A percentile compares a stretch with the other conserved stretches of the same genome.
Evolutionary conservation across 2,113 vertebrate species (phyloP).

Genomic region (Bungarus multicinctus): DNA sequence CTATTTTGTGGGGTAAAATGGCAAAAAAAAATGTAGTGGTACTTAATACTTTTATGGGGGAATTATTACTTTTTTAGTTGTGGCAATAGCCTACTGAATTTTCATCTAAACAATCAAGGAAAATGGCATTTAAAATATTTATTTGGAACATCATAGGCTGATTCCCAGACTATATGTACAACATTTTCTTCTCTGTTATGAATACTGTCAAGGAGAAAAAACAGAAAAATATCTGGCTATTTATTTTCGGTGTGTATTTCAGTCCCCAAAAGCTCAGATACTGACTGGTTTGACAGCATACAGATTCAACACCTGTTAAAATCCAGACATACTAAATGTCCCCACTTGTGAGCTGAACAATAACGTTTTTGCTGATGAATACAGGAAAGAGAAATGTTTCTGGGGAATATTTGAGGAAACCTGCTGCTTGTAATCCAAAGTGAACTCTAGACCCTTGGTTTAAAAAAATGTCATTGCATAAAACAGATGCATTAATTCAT

Average conservation of each 20-base stretch:
- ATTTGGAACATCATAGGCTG: constrained; percentile 38
- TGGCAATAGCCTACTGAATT: background rate
- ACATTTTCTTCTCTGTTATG: background rate
- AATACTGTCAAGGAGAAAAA: background rate
- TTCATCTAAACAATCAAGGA: constrained; percentile 24
- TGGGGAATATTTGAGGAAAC: background rate
- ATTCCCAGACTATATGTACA: constrained; percentile 5
- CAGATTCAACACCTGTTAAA: background rate
- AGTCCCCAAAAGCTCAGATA: background rate
- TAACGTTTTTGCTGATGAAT: background rate
- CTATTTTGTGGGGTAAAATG: background rate
- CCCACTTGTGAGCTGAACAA: background rate
- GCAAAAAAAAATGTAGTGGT: background rate
- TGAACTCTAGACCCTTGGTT: background rate
- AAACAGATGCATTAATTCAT: background rate
- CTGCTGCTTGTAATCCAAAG: background rate
- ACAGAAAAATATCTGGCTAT: background rate
- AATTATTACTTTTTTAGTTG: background rate
- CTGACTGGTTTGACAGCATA: background rate
- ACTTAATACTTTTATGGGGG: background rate
- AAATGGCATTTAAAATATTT: constrained; percentile 17
- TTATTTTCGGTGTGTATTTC: background rate
- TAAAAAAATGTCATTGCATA: background rate
- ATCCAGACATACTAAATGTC: background rate
- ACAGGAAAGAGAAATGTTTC: background rate